Evolutionary conservation across 2,888 invertebrate genomes (phyloP).

Genomic region (Galeopsomyia nigrocyanea): DNA sequence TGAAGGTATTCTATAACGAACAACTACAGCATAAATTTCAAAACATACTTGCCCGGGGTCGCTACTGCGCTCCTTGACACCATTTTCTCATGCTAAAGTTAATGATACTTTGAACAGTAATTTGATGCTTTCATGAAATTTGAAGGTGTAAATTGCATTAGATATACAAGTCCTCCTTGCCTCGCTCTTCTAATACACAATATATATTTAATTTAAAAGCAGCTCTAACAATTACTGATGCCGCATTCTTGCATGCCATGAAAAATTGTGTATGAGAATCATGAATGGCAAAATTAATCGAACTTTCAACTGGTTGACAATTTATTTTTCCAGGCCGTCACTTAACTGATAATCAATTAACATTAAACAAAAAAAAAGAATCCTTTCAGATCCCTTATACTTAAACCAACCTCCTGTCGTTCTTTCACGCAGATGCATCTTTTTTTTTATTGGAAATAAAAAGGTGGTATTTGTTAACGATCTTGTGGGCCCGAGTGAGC

Average conservation of each 20-base stretch:
- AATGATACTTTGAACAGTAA: too few relatives aligned
- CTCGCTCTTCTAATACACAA: constrained; percentile 17
- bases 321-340: constrained; percentile 41
- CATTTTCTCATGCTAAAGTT: too few relatives aligned
- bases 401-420: too few relatives aligned
- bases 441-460: too few relatives aligned
- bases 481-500: neutral
- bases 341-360: constrained; percentile 26
- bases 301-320: constrained; percentile 28
- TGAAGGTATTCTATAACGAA: too few relatives aligned
- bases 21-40: too few relatives aligned
- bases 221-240: neutral
- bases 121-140: too few relatives aligned
- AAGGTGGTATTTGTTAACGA: neutral
- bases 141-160: too few relatives aligned
- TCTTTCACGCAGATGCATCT: too few relatives aligned
- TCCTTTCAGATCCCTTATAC: too few relatives aligned
- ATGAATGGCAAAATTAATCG: constrained; percentile 4
- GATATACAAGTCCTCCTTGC: constrained; percentile 16
- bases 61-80: too few relatives aligned
- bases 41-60: too few relatives aligned
- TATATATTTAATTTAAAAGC: constrained; percentile 18
- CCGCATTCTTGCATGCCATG: constrained; percentile 12
- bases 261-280: constrained; percentile 2
- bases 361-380: neutral